Percentiles rank a stretch among this genome's conserved stretches.
phyloP scores from a whole-genome alignment of 2,113 vertebrate species.

The Notothenia coriiceps region DNA sequence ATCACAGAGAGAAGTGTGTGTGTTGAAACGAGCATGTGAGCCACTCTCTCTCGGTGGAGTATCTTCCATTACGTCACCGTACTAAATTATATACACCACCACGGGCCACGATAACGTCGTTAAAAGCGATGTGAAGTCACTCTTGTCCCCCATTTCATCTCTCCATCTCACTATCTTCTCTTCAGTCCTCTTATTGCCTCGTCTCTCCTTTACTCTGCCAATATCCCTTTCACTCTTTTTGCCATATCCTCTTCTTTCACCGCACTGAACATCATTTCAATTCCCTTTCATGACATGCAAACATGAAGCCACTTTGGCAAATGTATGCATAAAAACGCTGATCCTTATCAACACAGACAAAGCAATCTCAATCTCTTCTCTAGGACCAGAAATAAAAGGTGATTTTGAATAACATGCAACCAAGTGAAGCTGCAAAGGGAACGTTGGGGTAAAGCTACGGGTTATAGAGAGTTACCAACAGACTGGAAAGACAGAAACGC shows the following conservation, averaged over 20 bases:
- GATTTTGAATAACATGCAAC: conserved; percentile 50
- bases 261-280: conserved; percentile 7
- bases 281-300: not conserved
- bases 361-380: conserved; percentile 21
- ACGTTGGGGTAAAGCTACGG: conserved; percentile 38
- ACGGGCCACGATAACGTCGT: conserved; percentile 69
- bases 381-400: conserved; percentile 43
- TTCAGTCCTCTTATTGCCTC: conserved; percentile 12
- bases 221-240: conserved; percentile 33
- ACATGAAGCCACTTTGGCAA: conserved; percentile 3
- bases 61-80: conserved; percentile 70
- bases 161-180: conserved; percentile 22
- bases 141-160: conserved; percentile 40
- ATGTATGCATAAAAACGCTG: conserved; percentile 33
- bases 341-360: conserved; percentile 29
- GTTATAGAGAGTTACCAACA: conserved; percentile 56
- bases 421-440: conserved; percentile 50
- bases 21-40: conserved; percentile 47
- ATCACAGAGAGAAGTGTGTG: conserved; percentile 30
- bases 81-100: conserved; percentile 82
- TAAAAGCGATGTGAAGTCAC: conserved; percentile 78
- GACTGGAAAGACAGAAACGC: conserved; percentile 63
- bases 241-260: conserved; percentile 9
- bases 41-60: conserved; percentile 42
- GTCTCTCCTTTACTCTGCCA: not conserved